Evolutionary conservation across 2,888 invertebrate species (phyloP), one percentile per base, ranked within the genome.

Genomic region (Nysson spinosus): DNA sequence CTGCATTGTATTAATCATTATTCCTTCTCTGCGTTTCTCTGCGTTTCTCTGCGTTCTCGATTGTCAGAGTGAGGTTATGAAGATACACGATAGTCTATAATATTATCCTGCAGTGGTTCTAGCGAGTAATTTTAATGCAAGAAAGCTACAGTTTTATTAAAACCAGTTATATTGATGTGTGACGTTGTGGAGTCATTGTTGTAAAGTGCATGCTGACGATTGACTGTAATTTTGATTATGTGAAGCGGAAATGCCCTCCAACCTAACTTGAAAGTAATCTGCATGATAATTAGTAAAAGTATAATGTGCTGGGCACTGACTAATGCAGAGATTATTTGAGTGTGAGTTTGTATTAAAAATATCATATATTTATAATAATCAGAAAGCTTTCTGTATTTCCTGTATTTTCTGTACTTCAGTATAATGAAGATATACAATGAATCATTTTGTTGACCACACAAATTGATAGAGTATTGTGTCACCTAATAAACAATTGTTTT

Each of bases 31-130:
- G 46, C 51, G 49, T 28, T 46, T 17, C 35, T 42, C 32, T 35
- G 51, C 7, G 40, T 20, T 24, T 16, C 51, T 34, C 39, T 51
- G 22, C 56, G 17, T 24, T 16, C 14, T 19, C 24, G 44, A 49
- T 57, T 64, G 60, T 62, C 50, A 68, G 43, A 72, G 72, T 72
- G 67, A 72, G 72, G 72, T 72, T 72, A 72, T 57, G 71, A 61
- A 57, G 56, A n/a, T n/a, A n/a, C n/a, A 56, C 65, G 69, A 51
- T 57, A 40, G 50, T 51, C 61, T 55, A 49, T 55, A 61, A 65
- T 61, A 56, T 51, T 69, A 39, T 39, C 54, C 40, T 60, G 28
- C 14, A 28, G 47, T 46, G 44, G 66, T 65, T 56, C 55, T 49
- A 49, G 55, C 52, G 52, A 66, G 55, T 55, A 68, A 66, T 58